These are phyloP conservation scores for Drosophila paulistorum DNA, from an alignment of 1,140 invertebrate genomes.

Conservation along the genomic window DNA sequence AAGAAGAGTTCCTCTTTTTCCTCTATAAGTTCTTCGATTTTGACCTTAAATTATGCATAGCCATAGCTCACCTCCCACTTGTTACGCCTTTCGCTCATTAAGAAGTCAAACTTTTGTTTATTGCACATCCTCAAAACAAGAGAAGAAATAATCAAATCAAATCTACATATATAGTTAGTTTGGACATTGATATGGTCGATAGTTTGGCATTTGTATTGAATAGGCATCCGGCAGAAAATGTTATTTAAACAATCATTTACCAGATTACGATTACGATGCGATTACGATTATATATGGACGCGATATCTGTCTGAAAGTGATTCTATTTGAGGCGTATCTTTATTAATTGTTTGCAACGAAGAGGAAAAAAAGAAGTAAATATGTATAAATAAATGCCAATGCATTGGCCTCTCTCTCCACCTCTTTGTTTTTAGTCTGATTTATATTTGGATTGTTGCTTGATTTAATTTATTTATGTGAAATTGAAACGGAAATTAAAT, in stretches of 20 bases:
- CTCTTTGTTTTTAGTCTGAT: constrained; percentile 27
- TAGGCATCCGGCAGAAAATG: constrained; percentile 65
- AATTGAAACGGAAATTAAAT: constrained; percentile 83
- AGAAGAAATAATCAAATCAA: constrained; percentile 18
- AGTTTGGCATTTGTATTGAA: constrained; percentile 72
- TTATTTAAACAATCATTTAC: constrained; percentile 60
- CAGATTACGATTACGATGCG: constrained; percentile 31
- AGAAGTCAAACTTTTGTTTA: constrained; percentile 65
- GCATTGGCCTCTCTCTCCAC: constrained; percentile 26
- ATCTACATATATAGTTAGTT: constrained; percentile 30
- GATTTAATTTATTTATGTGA: constrained; percentile 81
- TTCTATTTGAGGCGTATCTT: constrained; percentile 24
- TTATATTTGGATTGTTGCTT: constrained; percentile 46
- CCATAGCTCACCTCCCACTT: too few species aligned
- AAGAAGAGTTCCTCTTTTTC: not conserved
- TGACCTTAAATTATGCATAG: too few species aligned
- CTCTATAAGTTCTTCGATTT: too few species aligned
- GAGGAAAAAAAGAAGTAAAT: not conserved
- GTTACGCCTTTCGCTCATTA: constrained; percentile 38
- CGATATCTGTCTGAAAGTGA: constrained; percentile 51
- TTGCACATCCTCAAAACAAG: constrained; percentile 44
- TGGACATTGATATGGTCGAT: constrained; percentile 29
- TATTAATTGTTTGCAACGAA: constrained; percentile 47
- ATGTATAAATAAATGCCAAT: constrained; percentile 22
- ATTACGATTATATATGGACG: constrained; percentile 47